Percentiles rank a stretch among this genome's conserved stretches.
These are phyloP conservation scores for Pissodes strobi DNA, from an alignment of 1,140 invertebrate species.

Conservation along the genomic window DNA sequence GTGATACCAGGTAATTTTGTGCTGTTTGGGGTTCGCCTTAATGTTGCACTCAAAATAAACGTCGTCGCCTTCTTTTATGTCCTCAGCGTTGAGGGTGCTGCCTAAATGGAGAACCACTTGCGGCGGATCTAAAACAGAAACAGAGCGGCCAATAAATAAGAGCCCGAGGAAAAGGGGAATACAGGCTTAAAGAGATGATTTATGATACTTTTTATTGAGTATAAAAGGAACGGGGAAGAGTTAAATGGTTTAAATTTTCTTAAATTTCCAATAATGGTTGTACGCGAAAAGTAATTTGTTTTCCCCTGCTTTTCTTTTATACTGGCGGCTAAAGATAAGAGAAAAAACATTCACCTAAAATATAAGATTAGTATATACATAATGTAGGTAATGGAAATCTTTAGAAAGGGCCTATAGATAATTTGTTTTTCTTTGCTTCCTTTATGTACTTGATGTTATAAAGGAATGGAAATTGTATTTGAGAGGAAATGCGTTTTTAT, in stretches of 20 bases:
- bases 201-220: conserved; percentile 24
- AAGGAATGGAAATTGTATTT: too few species aligned
- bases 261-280: conserved; percentile 21
- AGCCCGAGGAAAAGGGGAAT: conserved; percentile 6
- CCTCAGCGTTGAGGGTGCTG: conserved; percentile 80
- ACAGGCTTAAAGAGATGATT: conserved; percentile 21
- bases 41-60: conserved; percentile 93
- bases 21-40: conserved; percentile 80
- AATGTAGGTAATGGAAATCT: conserved; percentile 17
- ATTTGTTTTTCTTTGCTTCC: conserved; percentile 13
- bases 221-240: conserved; percentile 16
- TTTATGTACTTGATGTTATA: too few species aligned
- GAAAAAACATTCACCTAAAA: conserved; percentile 15
- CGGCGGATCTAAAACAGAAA: conserved; percentile 74
- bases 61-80: conserved; percentile 90
- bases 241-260: conserved; percentile 23
- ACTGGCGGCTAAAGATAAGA: neutral
- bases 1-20: conserved; percentile 84
- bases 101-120: conserved; percentile 81
- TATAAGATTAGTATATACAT: conserved; percentile 18
- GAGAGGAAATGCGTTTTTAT: too few species aligned
- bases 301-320: conserved; percentile 7
- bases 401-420: conserved; percentile 7
- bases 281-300: conserved; percentile 22
- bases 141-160: conserved; percentile 27